These are phyloP conservation scores for Armadillidium nasatum DNA, from an alignment of 1,140 invertebrate genomes.

Conservation along the genomic window DNA sequence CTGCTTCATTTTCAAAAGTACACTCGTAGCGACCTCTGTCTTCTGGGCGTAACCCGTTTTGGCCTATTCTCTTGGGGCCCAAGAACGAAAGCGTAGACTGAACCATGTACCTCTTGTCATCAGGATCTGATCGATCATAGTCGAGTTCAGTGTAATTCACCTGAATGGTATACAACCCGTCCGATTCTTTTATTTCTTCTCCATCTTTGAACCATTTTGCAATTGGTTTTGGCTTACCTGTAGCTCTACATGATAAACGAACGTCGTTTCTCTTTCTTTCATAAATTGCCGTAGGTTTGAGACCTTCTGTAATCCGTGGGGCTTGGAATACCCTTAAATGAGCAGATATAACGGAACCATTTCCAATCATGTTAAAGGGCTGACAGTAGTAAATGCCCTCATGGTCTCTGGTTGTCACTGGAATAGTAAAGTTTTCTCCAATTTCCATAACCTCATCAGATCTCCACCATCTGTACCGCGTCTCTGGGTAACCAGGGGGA, in stretches of 20 bases:
- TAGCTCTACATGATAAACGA: conserved; percentile 72
- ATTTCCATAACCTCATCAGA: conserved; percentile 60
- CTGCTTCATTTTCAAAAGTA: conserved; percentile 82
- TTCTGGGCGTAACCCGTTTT: conserved; percentile 70
- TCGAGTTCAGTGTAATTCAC: conserved; percentile 66
- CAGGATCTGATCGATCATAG: conserved; percentile 8
- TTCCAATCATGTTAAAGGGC: conserved; percentile 79
- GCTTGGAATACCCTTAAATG: conserved; percentile 79
- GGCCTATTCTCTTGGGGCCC: conserved; percentile 63
- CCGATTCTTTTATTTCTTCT: conserved; percentile 56
- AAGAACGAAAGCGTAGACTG: conserved; percentile 75
- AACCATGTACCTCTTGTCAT: conserved; percentile 68
- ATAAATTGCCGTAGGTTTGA: conserved; percentile 74
- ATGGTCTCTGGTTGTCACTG: conserved; percentile 57
- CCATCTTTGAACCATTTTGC: conserved; percentile 84
- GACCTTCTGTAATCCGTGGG: conserved; percentile 71
- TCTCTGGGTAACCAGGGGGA: conserved; percentile 81
- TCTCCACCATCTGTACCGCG: conserved; percentile 76
- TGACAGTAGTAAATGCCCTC: conserved; percentile 86
- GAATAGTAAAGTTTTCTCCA: conserved; percentile 78
- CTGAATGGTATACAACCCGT: conserved; percentile 63
- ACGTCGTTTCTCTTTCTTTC: conserved; percentile 75
- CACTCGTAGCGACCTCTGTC: conserved; percentile 84
- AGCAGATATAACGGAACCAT: conserved; percentile 73
- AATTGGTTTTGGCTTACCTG: conserved; percentile 76